These are phyloP conservation scores for Uria aalge DNA, from an alignment of 2,113 vertebrate genomes.

Conservation along the genomic window DNA sequence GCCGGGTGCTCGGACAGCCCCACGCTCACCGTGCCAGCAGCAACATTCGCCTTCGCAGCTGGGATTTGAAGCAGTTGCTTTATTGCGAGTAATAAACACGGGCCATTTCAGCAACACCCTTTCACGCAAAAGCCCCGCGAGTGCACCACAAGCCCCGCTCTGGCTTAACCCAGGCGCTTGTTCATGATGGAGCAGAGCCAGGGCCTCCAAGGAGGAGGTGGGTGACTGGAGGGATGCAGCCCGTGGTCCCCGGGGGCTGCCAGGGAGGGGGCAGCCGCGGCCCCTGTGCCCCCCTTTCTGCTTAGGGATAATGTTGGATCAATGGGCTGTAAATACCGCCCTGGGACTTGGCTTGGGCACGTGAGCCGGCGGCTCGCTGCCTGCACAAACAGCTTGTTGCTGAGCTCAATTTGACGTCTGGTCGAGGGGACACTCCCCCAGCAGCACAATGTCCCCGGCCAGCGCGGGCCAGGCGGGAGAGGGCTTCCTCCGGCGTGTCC, in stretches of 20 bases:
- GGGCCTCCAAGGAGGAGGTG: not conserved
- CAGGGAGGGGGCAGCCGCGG: not conserved
- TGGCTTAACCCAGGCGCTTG: not conserved
- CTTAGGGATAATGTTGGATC: not conserved
- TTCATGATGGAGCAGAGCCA: not conserved
- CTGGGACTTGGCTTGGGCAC: not conserved
- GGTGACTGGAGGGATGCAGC: not conserved
- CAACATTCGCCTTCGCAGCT: not conserved
- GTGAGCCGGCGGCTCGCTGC: not conserved
- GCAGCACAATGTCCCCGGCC: not conserved
- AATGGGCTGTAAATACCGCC: not conserved
- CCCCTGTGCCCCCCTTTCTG: not conserved
- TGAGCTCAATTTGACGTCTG: not conserved
- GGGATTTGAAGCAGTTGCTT: constrained; percentile 18
- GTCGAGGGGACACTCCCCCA: not conserved
- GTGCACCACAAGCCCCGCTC: not conserved
- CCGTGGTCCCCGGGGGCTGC: fast-evolving
- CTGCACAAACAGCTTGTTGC: not conserved
- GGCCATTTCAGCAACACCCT: not conserved
- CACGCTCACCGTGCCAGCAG: not conserved
- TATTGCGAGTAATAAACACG: not conserved
- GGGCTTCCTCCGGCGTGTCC: not conserved
- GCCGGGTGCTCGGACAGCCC: not conserved
- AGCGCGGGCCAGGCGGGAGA: not conserved
- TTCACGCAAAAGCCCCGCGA: not conserved